Base-by-base conservation (phyloP, 2,888 invertebrate genomes). In the Gastracanthus pulcherrimus region DNA sequence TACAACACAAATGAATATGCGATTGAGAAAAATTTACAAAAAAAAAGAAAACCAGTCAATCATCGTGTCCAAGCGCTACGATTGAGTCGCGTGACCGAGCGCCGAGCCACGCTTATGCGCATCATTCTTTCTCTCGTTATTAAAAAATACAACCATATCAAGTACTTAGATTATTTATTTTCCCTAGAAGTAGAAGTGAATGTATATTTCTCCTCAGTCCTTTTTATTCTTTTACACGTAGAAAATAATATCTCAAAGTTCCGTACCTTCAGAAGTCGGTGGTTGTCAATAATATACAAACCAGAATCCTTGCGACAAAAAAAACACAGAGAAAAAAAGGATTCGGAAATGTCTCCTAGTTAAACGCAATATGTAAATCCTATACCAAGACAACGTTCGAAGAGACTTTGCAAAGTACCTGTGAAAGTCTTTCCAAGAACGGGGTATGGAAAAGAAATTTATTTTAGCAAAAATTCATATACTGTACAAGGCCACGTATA, bases 91-190 rank as follows among this genome's bases (percentile, higher is more conserved):
- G 60, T 45, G 26, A 69, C 34, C 55, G n/a, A 41, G 16, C 19
- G 16, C 13, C n/a, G 7, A 67, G 16, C 29, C 58, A 41, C 76
- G 51, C 41, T 66, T 66, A 55, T 31, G 13, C 31, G 23, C 38
- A 67, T 36, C 29, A 58, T 3, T 31, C 31, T 34, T 58, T 9
- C 55, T 62, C 29, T 51, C 66, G 36, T 9, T 58, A 79, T 66
- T 66, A 55, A 72, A 77, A 79, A 79, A 58, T 78, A 78, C 78
- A 78, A 78, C 71, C 71, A 64, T 55, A 78, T 41, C 34, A 71
- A 66, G 29, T 71, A 71, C 71, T 55, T 71, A 71, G 7, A 71
- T n/a, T n/a, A n/a, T 58, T 79, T 41, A 79, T 55, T 72, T 72
- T 72, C 11, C 23, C 34, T 55, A 78, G 13, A 66, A 66, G 6